phyloP scores from a whole-genome alignment of 2,888 invertebrate genomes.

The Hirtodrosophila cameraria region DNA sequence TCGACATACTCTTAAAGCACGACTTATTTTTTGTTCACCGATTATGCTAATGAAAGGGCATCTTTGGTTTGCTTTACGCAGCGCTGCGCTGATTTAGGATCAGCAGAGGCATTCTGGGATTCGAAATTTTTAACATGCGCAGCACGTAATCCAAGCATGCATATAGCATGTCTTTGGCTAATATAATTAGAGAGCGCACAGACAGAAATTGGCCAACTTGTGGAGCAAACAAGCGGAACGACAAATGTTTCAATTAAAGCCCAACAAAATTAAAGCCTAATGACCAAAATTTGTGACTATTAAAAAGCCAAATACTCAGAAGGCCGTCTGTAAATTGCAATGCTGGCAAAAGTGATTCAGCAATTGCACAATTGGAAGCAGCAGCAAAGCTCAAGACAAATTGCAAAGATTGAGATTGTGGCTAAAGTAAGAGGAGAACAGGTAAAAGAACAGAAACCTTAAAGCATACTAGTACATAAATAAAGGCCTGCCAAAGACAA shows the following conservation, averaged over 20 bases:
- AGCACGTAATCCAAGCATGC: slow-evolving; percentile 52
- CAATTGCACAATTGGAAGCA: slow-evolving; percentile 3
- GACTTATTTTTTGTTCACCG: slow-evolving; percentile 42
- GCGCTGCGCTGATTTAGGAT: slow-evolving; percentile 32
- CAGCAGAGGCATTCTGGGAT: not conserved
- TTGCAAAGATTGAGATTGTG: not conserved
- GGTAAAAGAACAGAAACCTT: slow-evolving; percentile 1
- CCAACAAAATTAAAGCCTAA: slow-evolving; percentile 24
- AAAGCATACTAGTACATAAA: slow-evolving; percentile 7
- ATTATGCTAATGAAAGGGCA: slow-evolving; percentile 71
- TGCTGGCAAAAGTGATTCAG: not conserved
- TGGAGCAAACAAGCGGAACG: slow-evolving; percentile 10
- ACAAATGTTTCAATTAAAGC: slow-evolving; percentile 70
- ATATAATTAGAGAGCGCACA: slow-evolving; percentile 57
- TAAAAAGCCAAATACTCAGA: not conserved
- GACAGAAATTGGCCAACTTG: slow-evolving; percentile 15
- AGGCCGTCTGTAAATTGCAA: not conserved
- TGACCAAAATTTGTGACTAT: not conserved
- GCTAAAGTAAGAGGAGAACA: not conserved
- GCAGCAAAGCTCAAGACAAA: slow-evolving; percentile 3
- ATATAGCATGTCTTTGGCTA: slow-evolving; percentile 47
- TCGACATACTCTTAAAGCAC: slow-evolving; percentile 36
- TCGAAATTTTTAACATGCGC: slow-evolving; percentile 39
- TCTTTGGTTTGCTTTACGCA: slow-evolving; percentile 52
- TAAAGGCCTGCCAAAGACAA: not conserved